These are phyloP conservation scores for Aphidius colemani DNA, from an alignment of 2,888 invertebrate genomes.

Conservation along the genomic window DNA sequence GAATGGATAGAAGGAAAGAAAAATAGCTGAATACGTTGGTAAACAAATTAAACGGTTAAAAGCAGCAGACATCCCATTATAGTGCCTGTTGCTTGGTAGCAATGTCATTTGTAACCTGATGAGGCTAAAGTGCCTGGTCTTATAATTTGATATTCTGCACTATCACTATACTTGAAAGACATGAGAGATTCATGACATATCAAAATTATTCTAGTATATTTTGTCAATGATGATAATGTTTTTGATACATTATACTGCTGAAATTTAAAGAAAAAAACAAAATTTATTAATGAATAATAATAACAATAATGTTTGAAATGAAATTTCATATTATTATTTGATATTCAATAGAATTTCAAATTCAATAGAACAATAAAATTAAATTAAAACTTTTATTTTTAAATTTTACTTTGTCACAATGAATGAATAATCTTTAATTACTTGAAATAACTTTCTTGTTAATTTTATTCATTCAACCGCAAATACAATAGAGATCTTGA, in stretches of 20 bases:
- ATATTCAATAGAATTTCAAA: slow-evolving; percentile 3
- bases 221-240: no score
- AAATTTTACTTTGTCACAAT: slow-evolving; percentile 3
- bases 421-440: not conserved
- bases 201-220: no score
- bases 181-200: not conserved
- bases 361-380: not conserved
- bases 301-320: no score
- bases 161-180: slow-evolving; percentile 5
- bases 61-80: slow-evolving; percentile 32
- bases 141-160: slow-evolving; percentile 33
- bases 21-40: slow-evolving; percentile 23
- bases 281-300: no score
- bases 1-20: not conserved
- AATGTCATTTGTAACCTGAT: slow-evolving; percentile 29
- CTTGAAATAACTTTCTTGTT: no score
- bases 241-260: not conserved
- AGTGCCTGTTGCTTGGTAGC: slow-evolving; percentile 27
- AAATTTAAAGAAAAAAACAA: not conserved
- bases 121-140: slow-evolving; percentile 29
- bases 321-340: no score
- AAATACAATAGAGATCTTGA: no score
- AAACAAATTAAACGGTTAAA: slow-evolving; percentile 41
- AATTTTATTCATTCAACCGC: no score
- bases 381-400: not conserved